Evolutionary conservation across 1,140 invertebrate species (phyloP).

Genomic region (Pseudomyrmex dendroicus): DNA sequence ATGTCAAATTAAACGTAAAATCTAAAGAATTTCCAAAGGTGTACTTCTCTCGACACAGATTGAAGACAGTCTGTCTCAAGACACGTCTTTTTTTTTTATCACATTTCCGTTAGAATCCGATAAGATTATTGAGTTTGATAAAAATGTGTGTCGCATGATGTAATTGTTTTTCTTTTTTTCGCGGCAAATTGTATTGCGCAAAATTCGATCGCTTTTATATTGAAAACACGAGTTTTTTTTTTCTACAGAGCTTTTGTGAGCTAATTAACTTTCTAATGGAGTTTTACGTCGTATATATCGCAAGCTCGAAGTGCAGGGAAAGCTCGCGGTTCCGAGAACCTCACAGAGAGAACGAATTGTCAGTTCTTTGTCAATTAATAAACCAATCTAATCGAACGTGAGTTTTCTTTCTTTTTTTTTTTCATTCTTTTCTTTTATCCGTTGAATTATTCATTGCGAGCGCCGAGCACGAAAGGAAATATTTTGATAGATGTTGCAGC

Average conservation of each 20-base stretch:
- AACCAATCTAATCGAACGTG: not conserved
- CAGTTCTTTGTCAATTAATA: not conserved
- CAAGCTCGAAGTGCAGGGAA: too few relatives aligned
- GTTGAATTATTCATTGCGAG: not conserved
- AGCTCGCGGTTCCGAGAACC: too few relatives aligned
- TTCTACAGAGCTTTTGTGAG: not conserved
- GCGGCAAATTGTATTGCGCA: not conserved
- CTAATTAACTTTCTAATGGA: conserved; percentile 17
- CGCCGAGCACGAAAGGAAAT: not conserved
- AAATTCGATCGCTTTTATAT: conserved; percentile 9
- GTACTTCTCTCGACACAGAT: not conserved
- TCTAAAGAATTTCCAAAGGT: not conserved
- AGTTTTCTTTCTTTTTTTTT: too few relatives aligned
- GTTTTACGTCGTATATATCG: not conserved
- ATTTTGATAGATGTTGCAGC: not conserved
- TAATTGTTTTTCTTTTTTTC: conserved; percentile 28
- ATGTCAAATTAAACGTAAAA: not conserved
- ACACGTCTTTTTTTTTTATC: not conserved
- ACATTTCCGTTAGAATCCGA: conserved; percentile 15
- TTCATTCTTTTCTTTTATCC: not conserved
- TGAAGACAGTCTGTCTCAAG: not conserved
- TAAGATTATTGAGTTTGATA: conserved; percentile 5
- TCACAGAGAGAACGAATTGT: not conserved
- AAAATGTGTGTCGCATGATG: conserved; percentile 20
- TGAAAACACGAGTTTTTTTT: conserved; percentile 30